Percentiles rank a stretch among this genome's conserved stretches.
phyloP scores from a whole-genome alignment of 2,113 vertebrate species.

The Cyanistes caeruleus region DNA sequence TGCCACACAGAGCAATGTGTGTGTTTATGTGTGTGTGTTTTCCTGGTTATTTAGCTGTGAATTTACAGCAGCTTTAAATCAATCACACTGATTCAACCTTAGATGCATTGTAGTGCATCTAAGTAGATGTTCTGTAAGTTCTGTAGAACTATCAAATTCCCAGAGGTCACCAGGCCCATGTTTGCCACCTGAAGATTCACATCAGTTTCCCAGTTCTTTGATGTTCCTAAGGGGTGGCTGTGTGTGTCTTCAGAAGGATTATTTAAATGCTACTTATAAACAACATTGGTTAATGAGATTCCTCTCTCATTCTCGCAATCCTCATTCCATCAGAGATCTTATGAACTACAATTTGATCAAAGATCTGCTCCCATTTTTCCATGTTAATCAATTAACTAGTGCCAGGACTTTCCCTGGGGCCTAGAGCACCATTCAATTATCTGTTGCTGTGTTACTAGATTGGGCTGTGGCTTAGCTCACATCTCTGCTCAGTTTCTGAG shows the following conservation, averaged over 20 bases:
- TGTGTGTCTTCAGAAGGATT: background rate
- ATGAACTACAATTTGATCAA: background rate
- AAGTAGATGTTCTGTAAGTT: too few relatives aligned
- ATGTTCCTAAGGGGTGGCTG: background rate
- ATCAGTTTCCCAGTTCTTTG: background rate
- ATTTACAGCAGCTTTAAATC: background rate
- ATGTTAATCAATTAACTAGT: slow-evolving; percentile 19
- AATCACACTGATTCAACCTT: background rate
- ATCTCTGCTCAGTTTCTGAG: background rate
- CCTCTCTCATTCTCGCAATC: background rate
- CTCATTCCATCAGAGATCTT: background rate
- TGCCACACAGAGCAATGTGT: background rate
- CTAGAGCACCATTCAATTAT: background rate
- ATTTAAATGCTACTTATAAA: background rate
- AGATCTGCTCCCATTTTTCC: background rate
- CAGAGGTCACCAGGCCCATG: background rate
- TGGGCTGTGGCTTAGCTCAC: background rate
- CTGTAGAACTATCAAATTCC: background rate
- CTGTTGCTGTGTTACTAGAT: background rate
- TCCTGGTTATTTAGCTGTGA: background rate
- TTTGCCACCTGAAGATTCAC: background rate
- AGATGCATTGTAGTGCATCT: background rate
- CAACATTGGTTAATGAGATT: background rate
- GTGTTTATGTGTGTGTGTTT: background rate
- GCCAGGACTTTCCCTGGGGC: background rate